phyloP scores from a whole-genome alignment of 2,888 invertebrate species.

The Mesoligia furuncula region DNA sequence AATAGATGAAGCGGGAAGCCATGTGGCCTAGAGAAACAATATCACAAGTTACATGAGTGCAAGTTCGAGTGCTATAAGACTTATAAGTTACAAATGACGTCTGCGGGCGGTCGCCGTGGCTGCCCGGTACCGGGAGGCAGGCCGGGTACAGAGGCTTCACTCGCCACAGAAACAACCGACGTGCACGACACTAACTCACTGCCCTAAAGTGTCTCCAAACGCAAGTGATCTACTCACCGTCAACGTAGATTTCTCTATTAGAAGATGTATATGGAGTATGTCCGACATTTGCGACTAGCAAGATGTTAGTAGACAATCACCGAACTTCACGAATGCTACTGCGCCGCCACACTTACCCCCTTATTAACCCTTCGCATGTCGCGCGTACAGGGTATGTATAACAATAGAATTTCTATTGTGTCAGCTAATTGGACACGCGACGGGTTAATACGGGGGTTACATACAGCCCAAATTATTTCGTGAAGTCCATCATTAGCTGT shows the following conservation, averaged over 20 bases:
- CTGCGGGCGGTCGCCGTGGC: not conserved
- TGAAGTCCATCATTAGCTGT: not conserved
- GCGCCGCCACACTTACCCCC: not conserved
- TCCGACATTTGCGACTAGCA: not conserved
- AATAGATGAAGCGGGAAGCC: constrained; percentile 24
- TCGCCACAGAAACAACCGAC: not conserved
- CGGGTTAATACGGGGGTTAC: not conserved
- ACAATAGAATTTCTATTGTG: no score
- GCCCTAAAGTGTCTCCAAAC: not conserved
- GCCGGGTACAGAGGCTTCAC: constrained; percentile 1
- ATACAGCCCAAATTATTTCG: not conserved
- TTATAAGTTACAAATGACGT: no score
- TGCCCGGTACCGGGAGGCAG: not conserved
- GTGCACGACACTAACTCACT: no score
- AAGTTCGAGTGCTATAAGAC: constrained; percentile 7
- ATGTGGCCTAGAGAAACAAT: constrained; percentile 44
- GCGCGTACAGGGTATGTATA: no score
- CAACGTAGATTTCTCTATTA: not conserved
- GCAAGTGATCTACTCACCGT: no score
- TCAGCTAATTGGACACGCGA: no score
- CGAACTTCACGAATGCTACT: not conserved
- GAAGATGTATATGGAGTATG: not conserved
- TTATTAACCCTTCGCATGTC: no score
- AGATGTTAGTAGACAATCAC: not conserved
- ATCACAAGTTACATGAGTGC: constrained; percentile 52